These are phyloP conservation scores for Coryphaenoides rupestris DNA, from an alignment of 2,113 vertebrate species.

Conservation along the genomic window DNA sequence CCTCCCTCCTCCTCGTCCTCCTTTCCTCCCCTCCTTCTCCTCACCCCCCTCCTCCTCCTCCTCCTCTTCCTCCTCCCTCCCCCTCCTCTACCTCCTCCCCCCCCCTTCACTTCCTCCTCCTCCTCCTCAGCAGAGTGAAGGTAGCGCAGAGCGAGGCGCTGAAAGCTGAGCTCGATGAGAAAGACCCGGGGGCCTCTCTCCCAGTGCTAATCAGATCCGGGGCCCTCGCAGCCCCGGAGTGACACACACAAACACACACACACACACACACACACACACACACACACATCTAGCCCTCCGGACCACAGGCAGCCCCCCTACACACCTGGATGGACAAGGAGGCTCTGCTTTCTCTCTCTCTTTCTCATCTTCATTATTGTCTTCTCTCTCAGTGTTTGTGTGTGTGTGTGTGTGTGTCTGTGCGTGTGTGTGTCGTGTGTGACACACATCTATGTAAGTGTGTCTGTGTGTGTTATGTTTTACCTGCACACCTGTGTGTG, in stretches of 20 bases:
- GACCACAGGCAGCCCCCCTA: slow-evolving; percentile 11
- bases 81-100: no score
- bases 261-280: no score
- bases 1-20: no score
- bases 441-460: not conserved
- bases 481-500: not conserved
- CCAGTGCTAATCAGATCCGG: slow-evolving; percentile 51
- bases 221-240: not conserved
- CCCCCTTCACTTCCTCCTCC: no score
- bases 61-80: no score
- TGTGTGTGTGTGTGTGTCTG: not conserved
- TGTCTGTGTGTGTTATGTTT: slow-evolving; percentile 21
- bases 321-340: slow-evolving; percentile 43
- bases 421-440: not conserved
- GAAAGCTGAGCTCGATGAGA: slow-evolving; percentile 64
- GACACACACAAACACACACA: slow-evolving; percentile 16
- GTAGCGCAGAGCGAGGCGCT: slow-evolving; percentile 32
- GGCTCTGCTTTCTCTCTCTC: slow-evolving; percentile 24
- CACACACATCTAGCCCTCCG: slow-evolving; percentile 15
- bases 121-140: slow-evolving; percentile 13
- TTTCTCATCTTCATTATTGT: not conserved
- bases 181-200: slow-evolving; percentile 42
- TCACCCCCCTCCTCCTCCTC: no score
- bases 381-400: not conserved
- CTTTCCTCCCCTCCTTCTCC: no score